A percentile compares a stretch with the other conserved stretches of the same genome.
Evolutionary conservation across 2,113 vertebrate genomes (phyloP).

Genomic region (Thunnus thynnus): DNA sequence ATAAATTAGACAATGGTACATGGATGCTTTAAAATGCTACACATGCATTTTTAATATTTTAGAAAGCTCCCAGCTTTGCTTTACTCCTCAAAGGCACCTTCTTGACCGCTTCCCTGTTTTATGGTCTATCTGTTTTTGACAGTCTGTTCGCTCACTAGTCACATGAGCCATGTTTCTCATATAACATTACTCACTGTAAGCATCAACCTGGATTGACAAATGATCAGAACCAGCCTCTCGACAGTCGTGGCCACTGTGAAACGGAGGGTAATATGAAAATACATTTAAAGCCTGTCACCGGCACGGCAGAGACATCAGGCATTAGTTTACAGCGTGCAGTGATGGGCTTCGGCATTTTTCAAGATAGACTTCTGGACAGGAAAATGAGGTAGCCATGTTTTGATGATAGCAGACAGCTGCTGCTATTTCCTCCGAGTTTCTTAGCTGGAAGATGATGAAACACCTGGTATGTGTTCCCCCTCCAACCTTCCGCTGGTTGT

Average conservation of each 20-base stretch:
- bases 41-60: conserved; percentile 40
- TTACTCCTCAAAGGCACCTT: conserved; percentile 59
- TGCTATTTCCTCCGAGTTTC: conserved; percentile 34
- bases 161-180: conserved; percentile 40
- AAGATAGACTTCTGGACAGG: conserved; percentile 55
- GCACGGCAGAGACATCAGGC: conserved; percentile 30
- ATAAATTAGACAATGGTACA: conserved; percentile 18
- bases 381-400: conserved; percentile 61
- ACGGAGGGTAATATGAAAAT: conserved; percentile 68
- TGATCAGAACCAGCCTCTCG: conserved; percentile 41
- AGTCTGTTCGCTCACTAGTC: conserved; percentile 44
- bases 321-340: conserved; percentile 37
- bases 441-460: conserved; percentile 54
- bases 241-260: conserved; percentile 55
- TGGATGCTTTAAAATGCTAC: conserved; percentile 14
- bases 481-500: conserved; percentile 4
- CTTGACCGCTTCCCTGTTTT: conserved; percentile 31
- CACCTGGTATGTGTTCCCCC: conserved; percentile 18
- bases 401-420: conserved; percentile 61
- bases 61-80: conserved; percentile 9
- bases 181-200: conserved; percentile 48
- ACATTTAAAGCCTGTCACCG: conserved; percentile 69
- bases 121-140: conserved; percentile 57
- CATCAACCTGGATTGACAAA: conserved; percentile 65
- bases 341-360: conserved; percentile 61